phyloP scores from a whole-genome alignment of 2,113 vertebrate species.

The Felis catus region F.catus_Fca126_mat1.0 CM031412.1:158690001-158690500 shows the following conservation, averaged over 20 bases:
- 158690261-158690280: slow-evolving; percentile 33
- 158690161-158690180: neutral
- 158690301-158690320: slow-evolving; percentile 1
- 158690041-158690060: slow-evolving; percentile 14
- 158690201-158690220: neutral
- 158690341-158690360: neutral
- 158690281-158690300: neutral
- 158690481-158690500: neutral
- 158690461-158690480: neutral
- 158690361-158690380: neutral
- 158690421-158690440: neutral
- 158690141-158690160: neutral
- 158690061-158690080: neutral
- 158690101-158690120: neutral
- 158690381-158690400: neutral
- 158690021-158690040: neutral
- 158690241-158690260: slow-evolving; percentile 6
- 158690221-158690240: neutral
- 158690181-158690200: slow-evolving; percentile 25
- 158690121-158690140: neutral
- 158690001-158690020: neutral
- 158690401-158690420: neutral
- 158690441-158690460: neutral
- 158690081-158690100: neutral
- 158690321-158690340: neutral